A percentile compares a stretch with the other conserved stretches of the same genome.
Conservation (phyloP, 2,797 vertebrate species). For the Pygocentrus nattereri region DNA sequence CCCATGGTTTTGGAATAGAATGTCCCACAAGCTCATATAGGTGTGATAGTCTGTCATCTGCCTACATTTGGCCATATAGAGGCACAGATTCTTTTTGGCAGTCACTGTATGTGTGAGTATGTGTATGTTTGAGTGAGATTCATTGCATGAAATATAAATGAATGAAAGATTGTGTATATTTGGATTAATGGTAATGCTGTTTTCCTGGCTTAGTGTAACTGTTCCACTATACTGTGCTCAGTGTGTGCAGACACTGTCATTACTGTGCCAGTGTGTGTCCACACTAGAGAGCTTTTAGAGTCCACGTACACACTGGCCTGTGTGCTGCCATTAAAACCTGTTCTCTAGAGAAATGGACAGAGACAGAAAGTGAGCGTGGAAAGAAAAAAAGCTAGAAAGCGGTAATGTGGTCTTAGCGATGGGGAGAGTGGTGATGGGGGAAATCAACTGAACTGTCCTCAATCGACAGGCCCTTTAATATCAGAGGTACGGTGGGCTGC, state of each 20-base stretch:
- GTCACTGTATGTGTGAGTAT: conserved; percentile 15
- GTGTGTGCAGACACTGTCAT: not conserved
- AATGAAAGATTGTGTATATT: not conserved
- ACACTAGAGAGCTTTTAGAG: not conserved
- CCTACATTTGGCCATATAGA: no score
- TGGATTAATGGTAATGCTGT: not conserved
- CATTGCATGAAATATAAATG: no score
- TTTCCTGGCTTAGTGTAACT: not conserved
- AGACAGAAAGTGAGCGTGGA: not conserved
- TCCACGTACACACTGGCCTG: conserved; percentile 35
- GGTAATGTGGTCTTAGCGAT: not conserved
- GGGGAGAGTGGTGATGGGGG: not conserved
- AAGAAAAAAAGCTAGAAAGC: not conserved
- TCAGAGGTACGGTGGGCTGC: not conserved
- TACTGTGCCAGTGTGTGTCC: not conserved
- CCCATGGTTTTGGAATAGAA: no score
- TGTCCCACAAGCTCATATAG: no score
- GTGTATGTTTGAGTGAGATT: not conserved
- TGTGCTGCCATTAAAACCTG: conserved; percentile 19
- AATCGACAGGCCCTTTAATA: conserved; percentile 9
- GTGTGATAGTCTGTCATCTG: no score
- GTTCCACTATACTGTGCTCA: not conserved
- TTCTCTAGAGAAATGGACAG: conserved; percentile 1
- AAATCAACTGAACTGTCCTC: conserved; percentile 1
- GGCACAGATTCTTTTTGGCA: no score